phyloP scores from a whole-genome alignment of 1,140 invertebrate species.

The Drosophila nannoptera region DNA sequence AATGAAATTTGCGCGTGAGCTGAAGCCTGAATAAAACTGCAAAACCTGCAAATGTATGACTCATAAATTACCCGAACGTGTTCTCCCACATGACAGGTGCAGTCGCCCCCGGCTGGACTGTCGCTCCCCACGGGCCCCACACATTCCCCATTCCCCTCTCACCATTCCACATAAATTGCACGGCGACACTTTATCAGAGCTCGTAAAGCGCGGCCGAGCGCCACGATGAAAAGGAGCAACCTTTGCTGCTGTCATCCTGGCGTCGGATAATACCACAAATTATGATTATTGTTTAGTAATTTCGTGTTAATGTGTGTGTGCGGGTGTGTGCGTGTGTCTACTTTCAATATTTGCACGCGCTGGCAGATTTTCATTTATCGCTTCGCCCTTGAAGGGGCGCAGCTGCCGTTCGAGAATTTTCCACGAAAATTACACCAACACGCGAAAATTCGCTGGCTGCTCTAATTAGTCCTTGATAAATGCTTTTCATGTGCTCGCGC shows the following conservation, averaged over 20 bases:
- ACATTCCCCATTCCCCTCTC: not conserved
- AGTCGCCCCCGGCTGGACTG: slow-evolving; percentile 18
- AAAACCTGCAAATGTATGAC: slow-evolving; percentile 59
- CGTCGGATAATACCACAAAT: slow-evolving; percentile 63
- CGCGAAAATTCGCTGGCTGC: slow-evolving; percentile 8
- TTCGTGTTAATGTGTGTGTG: slow-evolving; percentile 28
- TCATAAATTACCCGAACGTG: slow-evolving; percentile 68
- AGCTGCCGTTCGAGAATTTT: slow-evolving; percentile 37
- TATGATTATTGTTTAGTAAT: slow-evolving; percentile 74
- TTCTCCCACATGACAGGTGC: slow-evolving; percentile 65
- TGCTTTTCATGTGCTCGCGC: slow-evolving; percentile 33
- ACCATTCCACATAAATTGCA: slow-evolving; percentile 35
- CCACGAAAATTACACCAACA: slow-evolving; percentile 16
- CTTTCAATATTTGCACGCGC: slow-evolving; percentile 52
- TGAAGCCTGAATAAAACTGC: slow-evolving; percentile 38
- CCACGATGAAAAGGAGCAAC: not conserved
- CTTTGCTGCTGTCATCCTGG: slow-evolving; percentile 4
- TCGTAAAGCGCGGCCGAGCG: slow-evolving; percentile 27
- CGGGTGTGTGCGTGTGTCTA: not conserved
- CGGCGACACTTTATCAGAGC: slow-evolving; percentile 45
- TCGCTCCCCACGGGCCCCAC: not conserved
- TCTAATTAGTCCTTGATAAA: slow-evolving; percentile 58
- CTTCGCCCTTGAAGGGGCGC: slow-evolving; percentile 7
- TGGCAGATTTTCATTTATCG: slow-evolving; percentile 35
- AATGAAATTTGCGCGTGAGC: slow-evolving; percentile 45